Evolutionary conservation across 2,888 invertebrate species (phyloP), one percentile per base, ranked within the genome.

Genomic region (Siphlonurus alternatus): DNA sequence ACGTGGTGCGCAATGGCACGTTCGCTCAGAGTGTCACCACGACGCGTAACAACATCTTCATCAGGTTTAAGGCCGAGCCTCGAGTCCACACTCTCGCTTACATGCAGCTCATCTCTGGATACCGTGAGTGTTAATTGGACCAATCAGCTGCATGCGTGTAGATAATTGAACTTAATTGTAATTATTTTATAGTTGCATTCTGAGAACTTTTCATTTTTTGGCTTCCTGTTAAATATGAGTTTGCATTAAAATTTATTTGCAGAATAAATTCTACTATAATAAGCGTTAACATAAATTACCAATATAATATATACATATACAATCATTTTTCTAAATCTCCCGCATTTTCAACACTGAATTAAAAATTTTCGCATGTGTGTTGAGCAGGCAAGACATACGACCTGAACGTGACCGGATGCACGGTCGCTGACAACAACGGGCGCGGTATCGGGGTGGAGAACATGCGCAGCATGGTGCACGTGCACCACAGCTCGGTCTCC

Each of bases 381-480:
- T 67, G 68, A 70, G 1, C 68, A 79, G 80, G 74, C 65, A 80
- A 89, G 79, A 84, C 86, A 24, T 93, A 87, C 73, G 96, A 97
- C 74, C 78, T 97, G 64, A 91, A 91, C 71, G 82, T 99, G 20
- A 87, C 88, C 0, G 86, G 91, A 71, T 89, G 92, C 1, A 83
- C 86, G 51, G 84, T 98, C 66, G 85, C 87, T 1, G 87, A 90
- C 73, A 99, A 99, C 77, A 87, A 88, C 69, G 97, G 97, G 0
- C 85, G 95, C 73, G 99, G 99, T n/a, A 83, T 99, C 62, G 89
- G 84, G n/a, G 84, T 92, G 18, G 93, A 95, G 74, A 93, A 94
- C 74, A 80, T 97, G 64, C 83, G 96, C 71, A 93, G 93, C 19
- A 89, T 88, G 73, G 76, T 95, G n/a, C 88, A 91, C 73, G 81